Evolutionary conservation across 2,797 vertebrate species (phyloP).

Genomic region (Chloroceryle amazona): DNA sequence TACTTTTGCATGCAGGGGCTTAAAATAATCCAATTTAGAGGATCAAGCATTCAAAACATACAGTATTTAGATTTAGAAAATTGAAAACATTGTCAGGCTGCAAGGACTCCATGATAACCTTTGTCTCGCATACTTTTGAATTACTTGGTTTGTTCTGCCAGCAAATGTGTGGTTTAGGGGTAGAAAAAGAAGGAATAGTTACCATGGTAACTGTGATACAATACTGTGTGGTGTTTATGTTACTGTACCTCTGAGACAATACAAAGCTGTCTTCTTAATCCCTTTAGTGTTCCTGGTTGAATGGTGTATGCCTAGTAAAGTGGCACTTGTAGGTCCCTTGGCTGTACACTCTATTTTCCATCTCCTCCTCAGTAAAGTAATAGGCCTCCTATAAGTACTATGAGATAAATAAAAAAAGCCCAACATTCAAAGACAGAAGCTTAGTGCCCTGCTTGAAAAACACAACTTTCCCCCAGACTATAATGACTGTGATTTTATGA

Average conservation of each 20-base stretch:
- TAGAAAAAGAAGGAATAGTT: slow-evolving; percentile 32
- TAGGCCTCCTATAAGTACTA: neutral
- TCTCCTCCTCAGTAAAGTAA: slow-evolving; percentile 14
- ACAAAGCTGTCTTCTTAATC: slow-evolving; percentile 58
- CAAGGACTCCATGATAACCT: neutral
- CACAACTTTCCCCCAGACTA: slow-evolving; percentile 17
- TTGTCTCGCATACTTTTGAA: neutral
- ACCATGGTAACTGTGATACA: slow-evolving; percentile 68
- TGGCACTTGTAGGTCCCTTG: slow-evolving; percentile 46
- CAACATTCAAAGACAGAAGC: neutral
- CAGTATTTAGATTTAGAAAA: neutral
- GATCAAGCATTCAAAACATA: neutral
- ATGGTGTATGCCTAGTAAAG: slow-evolving; percentile 50
- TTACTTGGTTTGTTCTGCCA: slow-evolving; percentile 26
- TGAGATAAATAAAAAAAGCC: neutral
- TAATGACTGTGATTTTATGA: slow-evolving; percentile 28
- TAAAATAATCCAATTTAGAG: neutral
- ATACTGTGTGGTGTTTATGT: slow-evolving; percentile 25
- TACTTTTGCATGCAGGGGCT: neutral
- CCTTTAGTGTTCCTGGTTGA: slow-evolving; percentile 61
- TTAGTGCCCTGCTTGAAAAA: slow-evolving; percentile 12
- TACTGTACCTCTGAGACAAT: slow-evolving; percentile 63
- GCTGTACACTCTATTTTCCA: slow-evolving; percentile 9
- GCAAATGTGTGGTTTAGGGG: neutral
- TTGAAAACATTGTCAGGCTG: neutral